Percentiles rank a stretch among this genome's conserved stretches.
These are phyloP conservation scores for Paedocypris sp. DNA, from an alignment of 2,113 vertebrate genomes.

Conservation along the genomic window DNA sequence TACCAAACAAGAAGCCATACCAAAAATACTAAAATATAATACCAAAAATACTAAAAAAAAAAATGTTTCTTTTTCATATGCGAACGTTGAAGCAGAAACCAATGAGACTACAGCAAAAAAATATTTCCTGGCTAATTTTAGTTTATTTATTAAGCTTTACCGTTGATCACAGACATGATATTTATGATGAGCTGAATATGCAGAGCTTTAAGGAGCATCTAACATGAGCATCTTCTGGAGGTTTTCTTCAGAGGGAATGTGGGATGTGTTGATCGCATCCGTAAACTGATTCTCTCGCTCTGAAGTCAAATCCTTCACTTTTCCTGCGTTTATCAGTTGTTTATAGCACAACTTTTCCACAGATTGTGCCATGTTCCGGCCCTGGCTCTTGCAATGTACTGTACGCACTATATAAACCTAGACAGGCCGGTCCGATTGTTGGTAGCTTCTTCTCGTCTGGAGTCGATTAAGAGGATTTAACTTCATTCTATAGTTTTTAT, in stretches of 20 bases:
- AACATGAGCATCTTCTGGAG: conserved; percentile 16
- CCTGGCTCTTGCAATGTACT: conserved; percentile 3
- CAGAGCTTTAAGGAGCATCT: conserved; percentile 7
- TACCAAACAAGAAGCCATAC: conserved; percentile 35
- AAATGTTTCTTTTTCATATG: not conserved
- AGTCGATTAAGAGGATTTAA: not conserved
- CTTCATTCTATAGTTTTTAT: too few relatives aligned
- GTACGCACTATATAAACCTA: not conserved
- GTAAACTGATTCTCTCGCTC: conserved; percentile 22
- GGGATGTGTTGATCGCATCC: conserved; percentile 61
- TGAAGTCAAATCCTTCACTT: conserved; percentile 48
- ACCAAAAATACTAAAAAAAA: not conserved
- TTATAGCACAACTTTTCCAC: conserved; percentile 26
- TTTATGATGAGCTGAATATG: conserved; percentile 19
- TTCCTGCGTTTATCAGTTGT: conserved; percentile 35
- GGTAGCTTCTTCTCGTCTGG: too few relatives aligned
- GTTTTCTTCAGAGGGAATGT: conserved; percentile 25
- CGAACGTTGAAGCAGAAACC: not conserved
- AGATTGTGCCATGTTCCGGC: not conserved
- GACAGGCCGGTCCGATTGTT: not conserved
- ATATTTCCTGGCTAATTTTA: not conserved
- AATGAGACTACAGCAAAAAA: too few relatives aligned
- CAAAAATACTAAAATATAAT: conserved; percentile 30
- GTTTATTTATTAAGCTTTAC: conserved; percentile 24
- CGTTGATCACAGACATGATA: conserved; percentile 6